A percentile compares a stretch with the other conserved stretches of the same genome.
Evolutionary conservation across 2,113 vertebrate species (phyloP).

Genomic region (Phylloscopus trochilus): DNA sequence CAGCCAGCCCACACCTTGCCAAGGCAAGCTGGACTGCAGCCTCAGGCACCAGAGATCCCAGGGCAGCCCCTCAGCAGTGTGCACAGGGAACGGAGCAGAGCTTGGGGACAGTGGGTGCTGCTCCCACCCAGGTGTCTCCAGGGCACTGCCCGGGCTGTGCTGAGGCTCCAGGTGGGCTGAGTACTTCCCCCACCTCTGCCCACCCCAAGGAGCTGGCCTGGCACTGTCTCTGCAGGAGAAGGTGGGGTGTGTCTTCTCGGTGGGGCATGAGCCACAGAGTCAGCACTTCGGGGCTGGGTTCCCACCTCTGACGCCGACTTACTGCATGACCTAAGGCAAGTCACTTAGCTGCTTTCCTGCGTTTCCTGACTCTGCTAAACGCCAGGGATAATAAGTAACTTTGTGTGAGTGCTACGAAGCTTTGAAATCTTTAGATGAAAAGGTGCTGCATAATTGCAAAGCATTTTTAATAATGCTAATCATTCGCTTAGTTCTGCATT

Average conservation of each 20-base stretch:
- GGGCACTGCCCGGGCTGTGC: background rate
- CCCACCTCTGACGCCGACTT: conserved; percentile 29
- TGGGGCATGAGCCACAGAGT: conserved; percentile 9
- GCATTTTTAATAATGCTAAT: conserved; percentile 50
- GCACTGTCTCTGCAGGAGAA: background rate
- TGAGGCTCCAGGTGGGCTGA: fast-evolving
- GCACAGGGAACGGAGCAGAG: background rate
- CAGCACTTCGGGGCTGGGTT: conserved; percentile 38
- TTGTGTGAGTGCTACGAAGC: background rate
- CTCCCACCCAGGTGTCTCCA: background rate
- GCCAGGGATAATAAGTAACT: conserved; percentile 45
- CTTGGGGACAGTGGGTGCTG: fast-evolving
- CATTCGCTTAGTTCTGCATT: background rate
- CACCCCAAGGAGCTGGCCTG: background rate
- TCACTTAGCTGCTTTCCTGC: conserved; percentile 23
- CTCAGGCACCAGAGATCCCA: background rate
- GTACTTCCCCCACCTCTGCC: background rate
- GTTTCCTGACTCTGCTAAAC: conserved; percentile 60
- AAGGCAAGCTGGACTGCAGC: background rate
- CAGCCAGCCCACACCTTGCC: background rate
- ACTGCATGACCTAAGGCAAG: conserved; percentile 46
- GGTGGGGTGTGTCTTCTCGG: background rate
- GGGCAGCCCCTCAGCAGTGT: fast-evolving
- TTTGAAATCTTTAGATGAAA: conserved; percentile 62
- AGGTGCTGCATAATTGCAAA: conserved; percentile 42